phyloP scores from a whole-genome alignment of 2,888 invertebrate species.

The Dorcus parallelipipedus region DNA sequence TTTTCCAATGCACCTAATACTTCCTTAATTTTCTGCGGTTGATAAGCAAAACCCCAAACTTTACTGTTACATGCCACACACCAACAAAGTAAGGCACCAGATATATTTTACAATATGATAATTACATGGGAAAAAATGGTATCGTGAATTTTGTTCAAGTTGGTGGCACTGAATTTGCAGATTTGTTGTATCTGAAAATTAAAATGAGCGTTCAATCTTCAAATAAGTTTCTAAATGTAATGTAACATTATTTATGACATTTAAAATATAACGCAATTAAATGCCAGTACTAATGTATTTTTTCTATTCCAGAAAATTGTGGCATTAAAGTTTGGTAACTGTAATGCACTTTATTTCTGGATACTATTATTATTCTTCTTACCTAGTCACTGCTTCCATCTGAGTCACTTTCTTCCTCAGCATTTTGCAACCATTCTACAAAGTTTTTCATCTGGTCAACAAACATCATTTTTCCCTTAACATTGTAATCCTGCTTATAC shows the following conservation, averaged over 20 bases:
- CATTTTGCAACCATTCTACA: slow-evolving; percentile 95
- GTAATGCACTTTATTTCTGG: slow-evolving; percentile 2
- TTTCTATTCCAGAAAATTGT: slow-evolving; percentile 14
- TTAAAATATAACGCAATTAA: slow-evolving; percentile 13
- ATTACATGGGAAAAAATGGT: slow-evolving; percentile 49
- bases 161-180: slow-evolving; percentile 44
- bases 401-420: slow-evolving; percentile 80
- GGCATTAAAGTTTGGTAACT: background rate
- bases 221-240: background rate
- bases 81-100: slow-evolving; percentile 50
- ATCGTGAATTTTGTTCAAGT: slow-evolving; percentile 34
- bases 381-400: slow-evolving; percentile 49
- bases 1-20: slow-evolving; percentile 43
- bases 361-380: slow-evolving; percentile 8
- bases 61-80: slow-evolving; percentile 42
- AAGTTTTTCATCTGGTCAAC: slow-evolving; percentile 98
- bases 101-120: slow-evolving; percentile 44
- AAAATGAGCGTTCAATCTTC: background rate
- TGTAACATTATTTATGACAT: slow-evolving; percentile 22
- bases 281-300: slow-evolving; percentile 25
- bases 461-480: slow-evolving; percentile 96
- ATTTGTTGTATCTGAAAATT: slow-evolving; percentile 1
- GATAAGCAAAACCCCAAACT: slow-evolving; percentile 37
- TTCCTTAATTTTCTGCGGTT: slow-evolving; percentile 21
- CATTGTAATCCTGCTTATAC: slow-evolving; percentile 91